phyloP scores from a whole-genome alignment of 2,888 invertebrate genomes.

The Andrena flavipes region DNA sequence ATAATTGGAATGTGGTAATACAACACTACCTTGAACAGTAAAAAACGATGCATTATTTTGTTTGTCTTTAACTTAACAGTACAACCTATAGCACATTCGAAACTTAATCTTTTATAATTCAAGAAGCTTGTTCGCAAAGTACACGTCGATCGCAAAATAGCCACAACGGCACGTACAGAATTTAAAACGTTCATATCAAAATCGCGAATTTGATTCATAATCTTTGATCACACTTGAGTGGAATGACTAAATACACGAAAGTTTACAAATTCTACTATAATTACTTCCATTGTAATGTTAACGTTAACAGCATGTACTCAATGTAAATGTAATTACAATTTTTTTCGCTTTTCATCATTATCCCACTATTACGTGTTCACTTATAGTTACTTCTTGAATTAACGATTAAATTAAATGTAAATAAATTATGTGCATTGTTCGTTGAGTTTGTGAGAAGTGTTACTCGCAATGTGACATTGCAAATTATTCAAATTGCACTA shows the following conservation, averaged over 20 bases:
- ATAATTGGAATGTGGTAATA: conserved; percentile 35
- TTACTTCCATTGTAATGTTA: background rate
- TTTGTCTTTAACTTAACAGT: background rate
- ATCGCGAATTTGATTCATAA: conserved; percentile 10
- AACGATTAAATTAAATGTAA: conserved; percentile 2
- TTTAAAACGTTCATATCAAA: conserved; percentile 22
- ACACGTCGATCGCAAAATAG: background rate
- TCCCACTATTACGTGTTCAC: background rate
- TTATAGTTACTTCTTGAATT: conserved; percentile 8
- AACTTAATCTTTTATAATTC: conserved; percentile 2
- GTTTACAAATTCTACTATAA: conserved; percentile 4
- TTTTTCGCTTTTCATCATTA: background rate
- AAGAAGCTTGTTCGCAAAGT: background rate
- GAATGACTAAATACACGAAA: conserved; percentile 5
- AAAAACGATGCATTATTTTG: background rate
- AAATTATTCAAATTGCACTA: background rate
- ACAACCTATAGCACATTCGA: background rate
- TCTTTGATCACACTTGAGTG: background rate
- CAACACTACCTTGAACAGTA: conserved; percentile 4
- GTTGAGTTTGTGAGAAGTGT: background rate
- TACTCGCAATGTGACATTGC: background rate
- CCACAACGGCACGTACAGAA: background rate
- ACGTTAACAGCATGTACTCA: background rate
- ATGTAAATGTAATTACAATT: background rate
- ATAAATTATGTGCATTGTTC: conserved; percentile 8